Evolutionary conservation across 2,113 vertebrate genomes (phyloP), one percentile per base, ranked within the genome.

Genomic region (Pangasianodon gigas): DNA sequence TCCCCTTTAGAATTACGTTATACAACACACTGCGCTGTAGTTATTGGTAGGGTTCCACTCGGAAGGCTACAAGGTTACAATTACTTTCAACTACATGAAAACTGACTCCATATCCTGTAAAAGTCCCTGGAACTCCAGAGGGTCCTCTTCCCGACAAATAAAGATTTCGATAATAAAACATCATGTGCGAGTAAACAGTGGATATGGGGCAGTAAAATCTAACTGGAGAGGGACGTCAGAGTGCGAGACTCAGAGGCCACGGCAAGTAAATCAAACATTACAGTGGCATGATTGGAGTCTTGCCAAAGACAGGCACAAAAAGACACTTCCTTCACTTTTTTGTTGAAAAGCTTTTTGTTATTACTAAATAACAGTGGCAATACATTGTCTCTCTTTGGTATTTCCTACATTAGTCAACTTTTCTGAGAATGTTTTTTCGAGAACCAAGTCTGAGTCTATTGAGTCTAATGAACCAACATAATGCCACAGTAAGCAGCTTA

Each of bases 211-310:
- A 91, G 90, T 94, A 94, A 94, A 92, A 85, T 69, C 62, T 65
- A 26, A 85, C 86, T 51, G 83, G 88, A 89, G 93, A 92, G 91
- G 93, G 92, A 93, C 92, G 92, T 92, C 93, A 93, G 88, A 85
- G 67, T 65, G 84, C n/a, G 51, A 81, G 89, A 83, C 90, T 82
- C 16, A 62, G 82, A 88, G 90, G 85, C 65, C 87, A 58, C 37
- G 58, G 44, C 92, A 90, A 75, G 88, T 92, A 94, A 94, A 94
- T 91, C 86, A 86, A 82, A 79, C 89, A 86, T 71, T 88, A 86
- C 90, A 92, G 89, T 89, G 91, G 91, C 91, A 91, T 32, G 62
- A 71, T 77, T 69, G 85, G 86, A 77, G n/a, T 24, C 82, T 71
- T 84, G 67, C 52, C 37, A 87, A 65, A 93, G 89, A 87, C 91